Evolutionary conservation across 2,113 vertebrate species (phyloP), one percentile per base, ranked within the genome.

Genomic region (Pseudorectes ferrugineus): DNA sequence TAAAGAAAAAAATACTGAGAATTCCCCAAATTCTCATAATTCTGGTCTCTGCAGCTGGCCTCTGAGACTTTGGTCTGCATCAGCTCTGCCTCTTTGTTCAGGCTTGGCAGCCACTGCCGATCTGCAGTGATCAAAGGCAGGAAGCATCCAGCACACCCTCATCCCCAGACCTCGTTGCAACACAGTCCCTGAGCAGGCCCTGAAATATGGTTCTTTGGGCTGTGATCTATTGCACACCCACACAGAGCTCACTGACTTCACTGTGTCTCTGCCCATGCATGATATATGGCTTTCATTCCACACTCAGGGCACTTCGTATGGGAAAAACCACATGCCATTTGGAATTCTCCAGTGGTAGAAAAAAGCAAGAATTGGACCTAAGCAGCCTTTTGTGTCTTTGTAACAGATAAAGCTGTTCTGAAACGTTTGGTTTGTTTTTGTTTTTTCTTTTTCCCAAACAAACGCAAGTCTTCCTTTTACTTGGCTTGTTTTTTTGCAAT

Each of bases 41-140:
- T 67, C 52, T 87, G 23, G 24, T 81, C 61, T 85, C 38, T 35
- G 26, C 63, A 70, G 36, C 75, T 88, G 88, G 23, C 15, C 55
- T 83, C n/a, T 0, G 4, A 83, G 72, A 18, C 38, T 88, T 90
- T 55, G 26, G 55, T 51, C 63, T 82, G 70, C 45, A 88, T 79
- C 36, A 71, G 33, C 45, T 73, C 62, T 59, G 59, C 10, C 38
- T 92, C 91, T 93, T 92, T 92, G 31, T 48, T 96, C 63, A 63
- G 71, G 55, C 55, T 97, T 95, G 94, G 92, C 94, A 94, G 38
- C 26, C 31, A 14, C 24, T 31, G 36, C 35, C 0, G 1, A 88
- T 85, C 45, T 76, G 67, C 67, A 66, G 35, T 66, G 71, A 88
- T 92, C 91, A 93, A 96, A 96, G 83, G 88, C 92, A 93, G 94